A percentile compares a stretch with the other conserved stretches of the same genome.
These are phyloP conservation scores for Chloropsis hardwickii DNA, from an alignment of 2,113 vertebrate genomes.

Conservation along the genomic window DNA sequence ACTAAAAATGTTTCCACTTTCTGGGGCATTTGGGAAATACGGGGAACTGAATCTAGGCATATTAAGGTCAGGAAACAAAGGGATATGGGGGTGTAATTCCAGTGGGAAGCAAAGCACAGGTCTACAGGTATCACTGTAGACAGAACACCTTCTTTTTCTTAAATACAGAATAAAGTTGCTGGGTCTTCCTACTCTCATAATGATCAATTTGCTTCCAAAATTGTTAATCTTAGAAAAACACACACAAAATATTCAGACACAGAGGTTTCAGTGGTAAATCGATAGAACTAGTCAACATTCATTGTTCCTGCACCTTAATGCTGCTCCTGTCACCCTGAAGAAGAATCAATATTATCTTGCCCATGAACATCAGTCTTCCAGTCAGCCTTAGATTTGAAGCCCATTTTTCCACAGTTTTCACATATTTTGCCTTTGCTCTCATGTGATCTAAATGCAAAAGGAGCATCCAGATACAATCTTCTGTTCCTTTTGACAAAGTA, in stretches of 20 bases:
- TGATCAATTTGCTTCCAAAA: constrained; percentile 4
- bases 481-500: constrained; percentile 19
- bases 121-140: neutral
- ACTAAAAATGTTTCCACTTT: neutral
- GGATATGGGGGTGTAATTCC: neutral
- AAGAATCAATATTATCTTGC: constrained; percentile 84
- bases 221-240: constrained; percentile 49
- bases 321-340: constrained; percentile 80
- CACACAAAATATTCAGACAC: constrained; percentile 23
- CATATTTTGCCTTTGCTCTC: constrained; percentile 83
- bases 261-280: constrained; percentile 47
- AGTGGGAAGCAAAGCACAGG: neutral
- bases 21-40: neutral
- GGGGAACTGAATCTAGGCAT: neutral
- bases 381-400: constrained; percentile 75
- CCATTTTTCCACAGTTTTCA: constrained; percentile 83
- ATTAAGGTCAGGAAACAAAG: neutral
- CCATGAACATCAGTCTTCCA: constrained; percentile 84
- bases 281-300: constrained; percentile 29
- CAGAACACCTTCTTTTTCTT: neutral
- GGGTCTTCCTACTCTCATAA: neutral
- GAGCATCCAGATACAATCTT: constrained; percentile 67
- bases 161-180: neutral
- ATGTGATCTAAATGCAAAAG: constrained; percentile 87
- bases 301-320: constrained; percentile 78